Evolutionary conservation across 1,140 invertebrate species (phyloP).

Genomic region (Orius insidiosus): DNA sequence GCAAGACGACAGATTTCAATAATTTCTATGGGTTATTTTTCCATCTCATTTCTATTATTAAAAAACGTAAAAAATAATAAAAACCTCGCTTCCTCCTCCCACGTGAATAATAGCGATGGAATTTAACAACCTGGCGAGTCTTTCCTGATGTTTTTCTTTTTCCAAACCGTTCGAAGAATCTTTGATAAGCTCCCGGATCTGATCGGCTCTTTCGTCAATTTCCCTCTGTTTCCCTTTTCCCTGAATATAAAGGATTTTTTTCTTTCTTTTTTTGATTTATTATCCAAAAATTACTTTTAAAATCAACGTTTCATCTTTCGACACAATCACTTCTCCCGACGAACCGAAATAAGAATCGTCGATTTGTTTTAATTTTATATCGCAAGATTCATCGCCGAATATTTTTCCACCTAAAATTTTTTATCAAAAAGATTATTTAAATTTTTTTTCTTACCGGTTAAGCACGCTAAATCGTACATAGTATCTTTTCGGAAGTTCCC

Average conservation of each 20-base stretch:
- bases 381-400: slow-evolving; percentile 49
- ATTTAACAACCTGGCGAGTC: slow-evolving; percentile 48
- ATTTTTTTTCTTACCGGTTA: slow-evolving; percentile 27
- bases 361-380: slow-evolving; percentile 42
- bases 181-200: slow-evolving; percentile 49
- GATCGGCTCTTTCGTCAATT: slow-evolving; percentile 41
- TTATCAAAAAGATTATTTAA: too few species aligned
- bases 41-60: too few species aligned
- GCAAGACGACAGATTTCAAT: too few species aligned
- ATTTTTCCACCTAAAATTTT: slow-evolving; percentile 37
- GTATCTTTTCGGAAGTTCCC: slow-evolving; percentile 53
- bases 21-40: too few species aligned
- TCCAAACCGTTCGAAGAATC: slow-evolving; percentile 51
- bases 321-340: slow-evolving; percentile 43
- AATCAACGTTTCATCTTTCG: slow-evolving; percentile 45
- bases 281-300: not conserved
- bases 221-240: slow-evolving; percentile 42
- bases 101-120: slow-evolving; percentile 59
- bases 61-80: too few species aligned
- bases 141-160: slow-evolving; percentile 52
- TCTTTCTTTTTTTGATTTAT: too few species aligned
- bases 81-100: slow-evolving; percentile 43
- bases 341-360: slow-evolving; percentile 31
- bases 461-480: slow-evolving; percentile 43
- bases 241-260: slow-evolving; percentile 19